phyloP scores from a whole-genome alignment of 2,113 vertebrate genomes.

The Recurvirostra avosetta region DNA sequence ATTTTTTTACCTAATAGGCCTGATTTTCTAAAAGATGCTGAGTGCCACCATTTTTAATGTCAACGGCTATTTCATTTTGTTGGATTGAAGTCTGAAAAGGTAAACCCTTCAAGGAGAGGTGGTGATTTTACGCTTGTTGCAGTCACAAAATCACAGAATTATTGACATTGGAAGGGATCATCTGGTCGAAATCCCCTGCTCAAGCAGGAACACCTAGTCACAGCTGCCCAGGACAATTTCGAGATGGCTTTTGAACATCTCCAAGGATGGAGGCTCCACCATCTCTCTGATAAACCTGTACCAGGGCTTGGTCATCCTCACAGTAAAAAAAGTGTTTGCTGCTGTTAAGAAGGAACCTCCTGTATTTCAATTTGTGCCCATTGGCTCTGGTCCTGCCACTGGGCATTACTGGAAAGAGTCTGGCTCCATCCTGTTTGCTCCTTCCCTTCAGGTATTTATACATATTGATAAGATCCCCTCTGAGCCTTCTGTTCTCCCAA shows the following conservation, averaged over 20 bases:
- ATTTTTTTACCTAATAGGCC: not conserved
- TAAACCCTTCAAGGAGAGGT: not conserved
- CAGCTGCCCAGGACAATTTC: not conserved
- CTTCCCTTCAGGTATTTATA: not conserved
- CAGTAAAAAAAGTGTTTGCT: not conserved
- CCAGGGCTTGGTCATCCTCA: not conserved
- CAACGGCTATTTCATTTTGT: not conserved
- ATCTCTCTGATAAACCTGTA: not conserved
- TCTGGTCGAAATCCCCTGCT: not conserved
- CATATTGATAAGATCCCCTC: accelerated
- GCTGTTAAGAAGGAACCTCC: not conserved
- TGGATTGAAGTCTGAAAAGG: not conserved
- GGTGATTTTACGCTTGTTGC: not conserved
- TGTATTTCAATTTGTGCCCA: not conserved
- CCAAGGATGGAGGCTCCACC: not conserved
- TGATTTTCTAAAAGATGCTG: not conserved
- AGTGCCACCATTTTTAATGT: not conserved
- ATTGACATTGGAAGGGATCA: not conserved
- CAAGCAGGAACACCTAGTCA: not conserved
- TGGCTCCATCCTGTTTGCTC: not conserved
- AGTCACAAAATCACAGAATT: not conserved
- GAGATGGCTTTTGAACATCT: not conserved
- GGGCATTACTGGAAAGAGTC: not conserved
- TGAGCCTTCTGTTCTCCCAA: not conserved
- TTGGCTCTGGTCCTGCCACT: not conserved